Evolutionary conservation across 1,140 invertebrate genomes (phyloP), one percentile per base, ranked within the genome.

Genomic region (Pseudoatta argentina): DNA sequence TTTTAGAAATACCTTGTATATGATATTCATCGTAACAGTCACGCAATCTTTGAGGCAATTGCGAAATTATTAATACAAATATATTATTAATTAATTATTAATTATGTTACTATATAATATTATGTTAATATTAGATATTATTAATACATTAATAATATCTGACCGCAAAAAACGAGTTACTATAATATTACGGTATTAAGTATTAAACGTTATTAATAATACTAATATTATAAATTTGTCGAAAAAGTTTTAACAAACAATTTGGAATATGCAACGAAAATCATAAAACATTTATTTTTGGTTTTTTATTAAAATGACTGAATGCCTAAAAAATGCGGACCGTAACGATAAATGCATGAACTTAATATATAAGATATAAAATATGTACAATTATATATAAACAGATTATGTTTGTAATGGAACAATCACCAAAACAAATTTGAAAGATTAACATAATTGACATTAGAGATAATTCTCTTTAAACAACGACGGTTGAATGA

Each of bases 361-460:
- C 10, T 1, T 39, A 34, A 63, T 63, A 63, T 12, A 18, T 3
- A 21, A 66, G 6, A 24, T 63, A 61, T 44, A 48, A 44, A 83
- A 57, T 93, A 93, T 93, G 53, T 92, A 93, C 91, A 44, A 44
- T 77, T 81, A 86, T 57, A 69, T 57, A n/a, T 51, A 16, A 66
- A 69, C 76, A 86, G 78, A 93, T 81, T 86, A 91, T 77, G 53
- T 91, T 67, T 39, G 73, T 59, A 55, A 51, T 55, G 7, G 69
- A 90, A 87, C 71, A 85, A 88, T 69, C 18, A 53, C 10, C 21
- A 39, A 21, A 61, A 76, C 21, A 76, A 76, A 76, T 27, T 75
- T 2, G 44, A 10, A 57, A 57, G n/a, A 10, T 61, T 4, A 21
- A 76, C 34, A 12, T 27, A 14, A 21, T 27, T 16, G 16, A 73